phyloP scores from a whole-genome alignment of 53 echinoderm and acorn worm genomes.

The Stichopus horrens region DNA sequence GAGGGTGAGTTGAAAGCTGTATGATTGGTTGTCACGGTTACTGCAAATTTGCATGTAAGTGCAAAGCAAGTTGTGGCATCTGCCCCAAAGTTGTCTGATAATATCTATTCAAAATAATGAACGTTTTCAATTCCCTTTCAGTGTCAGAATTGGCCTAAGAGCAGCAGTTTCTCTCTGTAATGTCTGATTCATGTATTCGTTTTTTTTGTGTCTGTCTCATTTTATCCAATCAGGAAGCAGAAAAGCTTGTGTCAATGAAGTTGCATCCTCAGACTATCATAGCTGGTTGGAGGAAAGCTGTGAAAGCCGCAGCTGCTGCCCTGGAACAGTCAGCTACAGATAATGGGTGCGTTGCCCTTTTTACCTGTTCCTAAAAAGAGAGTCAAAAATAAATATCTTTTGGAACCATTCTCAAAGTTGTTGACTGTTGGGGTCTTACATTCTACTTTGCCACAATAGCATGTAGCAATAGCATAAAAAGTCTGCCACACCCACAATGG shows the following conservation, averaged over 20 bases:
- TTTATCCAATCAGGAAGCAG: constrained; percentile 71
- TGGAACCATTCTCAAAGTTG: no score
- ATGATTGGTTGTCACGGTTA: neutral
- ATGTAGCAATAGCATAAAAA: no score
- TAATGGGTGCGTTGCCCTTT: constrained; percentile 64
- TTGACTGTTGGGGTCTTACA: no score
- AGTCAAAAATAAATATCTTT: neutral
- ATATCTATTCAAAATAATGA: neutral
- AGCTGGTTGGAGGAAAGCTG: constrained; percentile 92
- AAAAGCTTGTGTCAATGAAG: constrained; percentile 77
- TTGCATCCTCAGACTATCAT: constrained; percentile 97
- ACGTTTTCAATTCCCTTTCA: neutral
- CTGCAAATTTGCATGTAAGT: neutral
- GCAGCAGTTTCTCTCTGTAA: neutral
- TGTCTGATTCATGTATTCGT: neutral
- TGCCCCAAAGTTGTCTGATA: neutral
- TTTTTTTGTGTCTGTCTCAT: neutral
- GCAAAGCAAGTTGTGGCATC: neutral
- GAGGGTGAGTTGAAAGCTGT: constrained; percentile 59
- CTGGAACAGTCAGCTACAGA: constrained; percentile 69
- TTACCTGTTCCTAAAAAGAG: neutral
- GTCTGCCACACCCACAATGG: no score
- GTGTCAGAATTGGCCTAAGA: neutral
- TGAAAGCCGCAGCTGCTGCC: constrained; percentile 64
- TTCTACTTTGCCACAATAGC: no score